Evolutionary conservation across 30 jellyfish, hydroid and myxozoan species (phyloP).

Genomic region (Calvadosia cruxmelitensis): DNA sequence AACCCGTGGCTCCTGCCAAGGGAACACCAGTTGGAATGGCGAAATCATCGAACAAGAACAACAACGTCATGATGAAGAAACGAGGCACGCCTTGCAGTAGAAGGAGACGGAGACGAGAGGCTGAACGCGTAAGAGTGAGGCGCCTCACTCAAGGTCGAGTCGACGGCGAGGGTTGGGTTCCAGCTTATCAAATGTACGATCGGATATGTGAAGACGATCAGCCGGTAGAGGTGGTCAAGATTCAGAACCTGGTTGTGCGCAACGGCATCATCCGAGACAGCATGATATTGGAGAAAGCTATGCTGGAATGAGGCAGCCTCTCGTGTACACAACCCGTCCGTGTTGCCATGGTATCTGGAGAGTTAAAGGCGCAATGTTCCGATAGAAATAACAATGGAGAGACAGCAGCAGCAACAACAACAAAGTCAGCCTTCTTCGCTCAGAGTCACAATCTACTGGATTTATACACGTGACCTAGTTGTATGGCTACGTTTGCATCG

Average conservation of each 20-base stretch:
- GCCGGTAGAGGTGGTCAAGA: slow-evolving; percentile 89
- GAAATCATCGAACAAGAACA: slow-evolving; percentile 12
- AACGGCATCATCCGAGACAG: slow-evolving; percentile 84
- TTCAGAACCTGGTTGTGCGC: slow-evolving; percentile 58
- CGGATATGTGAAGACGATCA: slow-evolving; percentile 85
- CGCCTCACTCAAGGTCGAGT: slow-evolving; percentile 46
- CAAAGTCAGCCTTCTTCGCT: too few relatives aligned
- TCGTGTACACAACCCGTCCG: too few relatives aligned
- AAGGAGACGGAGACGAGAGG: slow-evolving; percentile 39
- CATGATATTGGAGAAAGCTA: slow-evolving; percentile 55
- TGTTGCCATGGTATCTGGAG: too few relatives aligned
- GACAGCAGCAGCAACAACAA: too few relatives aligned
- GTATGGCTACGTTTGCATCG: too few relatives aligned
- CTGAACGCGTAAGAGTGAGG: neutral
- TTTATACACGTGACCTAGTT: too few relatives aligned
- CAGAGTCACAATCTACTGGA: too few relatives aligned
- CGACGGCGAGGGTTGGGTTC: slow-evolving; percentile 81
- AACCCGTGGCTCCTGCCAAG: neutral
- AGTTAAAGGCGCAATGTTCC: too few relatives aligned
- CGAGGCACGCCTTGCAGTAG: slow-evolving; percentile 61
- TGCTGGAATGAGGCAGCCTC: slow-evolving; percentile 24
- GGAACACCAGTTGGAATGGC: neutral
- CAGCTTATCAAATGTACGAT: slow-evolving; percentile 73
- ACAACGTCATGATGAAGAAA: slow-evolving; percentile 8
- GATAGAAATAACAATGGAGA: too few relatives aligned